These are phyloP conservation scores for Heliornis fulica DNA, from an alignment of 2,113 vertebrate species.

Conservation along the genomic window DNA sequence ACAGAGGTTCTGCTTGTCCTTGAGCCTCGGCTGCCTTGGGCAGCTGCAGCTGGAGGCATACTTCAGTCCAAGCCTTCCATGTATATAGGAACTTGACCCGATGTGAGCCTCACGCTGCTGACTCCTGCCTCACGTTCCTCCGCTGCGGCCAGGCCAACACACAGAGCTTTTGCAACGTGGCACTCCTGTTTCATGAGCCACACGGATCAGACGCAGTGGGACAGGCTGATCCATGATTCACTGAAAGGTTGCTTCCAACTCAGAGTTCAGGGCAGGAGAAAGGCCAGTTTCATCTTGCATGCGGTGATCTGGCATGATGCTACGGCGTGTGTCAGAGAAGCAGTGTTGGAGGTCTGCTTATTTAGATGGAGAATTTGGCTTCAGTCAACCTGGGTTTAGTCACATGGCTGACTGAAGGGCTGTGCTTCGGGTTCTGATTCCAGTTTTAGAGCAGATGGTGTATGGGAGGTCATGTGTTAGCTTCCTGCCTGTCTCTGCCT, in stretches of 20 bases:
- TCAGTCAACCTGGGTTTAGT: neutral
- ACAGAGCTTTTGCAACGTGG: neutral
- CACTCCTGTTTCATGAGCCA: neutral
- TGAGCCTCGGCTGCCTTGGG: neutral
- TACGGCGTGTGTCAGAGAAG: neutral
- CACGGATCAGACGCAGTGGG: neutral
- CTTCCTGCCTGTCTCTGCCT: neutral
- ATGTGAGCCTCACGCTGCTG: rapidly evolving
- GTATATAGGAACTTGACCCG: neutral
- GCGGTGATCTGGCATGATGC: neutral
- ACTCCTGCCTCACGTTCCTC: neutral
- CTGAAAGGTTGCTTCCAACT: neutral
- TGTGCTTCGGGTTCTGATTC: neutral
- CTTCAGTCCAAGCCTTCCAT: neutral
- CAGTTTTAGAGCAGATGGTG: neutral
- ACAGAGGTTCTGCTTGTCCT: neutral
- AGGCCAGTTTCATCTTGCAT: neutral
- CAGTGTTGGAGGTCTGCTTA: neutral
- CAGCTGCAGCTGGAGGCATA: neutral
- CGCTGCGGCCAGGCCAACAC: neutral
- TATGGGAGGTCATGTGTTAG: neutral
- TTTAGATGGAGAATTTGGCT: neutral
- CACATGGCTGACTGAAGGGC: neutral
- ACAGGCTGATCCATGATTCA: neutral
- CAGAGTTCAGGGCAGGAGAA: neutral